A percentile compares a stretch with the other conserved stretches of the same genome.
phyloP scores from a whole-genome alignment of 2,113 vertebrate genomes.

The Gallinago paraguaiae region DNA sequence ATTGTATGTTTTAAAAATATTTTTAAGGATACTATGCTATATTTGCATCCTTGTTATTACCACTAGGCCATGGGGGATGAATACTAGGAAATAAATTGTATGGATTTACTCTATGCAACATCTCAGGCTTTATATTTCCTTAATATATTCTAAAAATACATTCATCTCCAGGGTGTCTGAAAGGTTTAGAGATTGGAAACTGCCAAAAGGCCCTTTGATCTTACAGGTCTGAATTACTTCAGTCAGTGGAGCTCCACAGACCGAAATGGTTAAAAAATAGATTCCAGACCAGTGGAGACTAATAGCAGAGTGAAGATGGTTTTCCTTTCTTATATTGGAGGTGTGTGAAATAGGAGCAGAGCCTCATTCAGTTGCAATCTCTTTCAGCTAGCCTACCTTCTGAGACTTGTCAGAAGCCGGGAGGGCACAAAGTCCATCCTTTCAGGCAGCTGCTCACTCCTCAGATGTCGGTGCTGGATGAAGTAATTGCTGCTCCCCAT shows the following conservation, averaged over 20 bases:
- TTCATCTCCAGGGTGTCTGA: not conserved
- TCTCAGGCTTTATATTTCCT: not conserved
- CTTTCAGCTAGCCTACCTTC: not conserved
- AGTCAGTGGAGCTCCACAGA: not conserved
- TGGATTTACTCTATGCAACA: not conserved
- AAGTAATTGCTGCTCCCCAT: not conserved
- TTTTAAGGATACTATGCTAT: not conserved
- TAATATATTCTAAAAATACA: not conserved
- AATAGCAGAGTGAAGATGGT: not conserved
- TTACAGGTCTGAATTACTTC: not conserved
- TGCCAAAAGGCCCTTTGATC: not conserved
- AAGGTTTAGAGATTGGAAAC: not conserved
- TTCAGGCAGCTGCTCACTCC: not conserved
- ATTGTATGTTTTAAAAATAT: not conserved
- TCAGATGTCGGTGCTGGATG: not conserved
- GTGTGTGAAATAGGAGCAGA: not conserved
- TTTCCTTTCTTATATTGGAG: not conserved
- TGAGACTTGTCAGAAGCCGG: not conserved
- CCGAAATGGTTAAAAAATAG: constrained; percentile 17
- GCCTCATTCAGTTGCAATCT: not conserved
- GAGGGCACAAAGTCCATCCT: not conserved
- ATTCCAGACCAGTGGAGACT: not conserved
- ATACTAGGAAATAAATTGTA: not conserved
- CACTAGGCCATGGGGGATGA: not conserved
- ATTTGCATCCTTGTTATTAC: not conserved